A percentile compares a stretch with the other conserved stretches of the same genome.
phyloP scores from a whole-genome alignment of 2,888 invertebrate species.

The Drosophila sordidula region DNA sequence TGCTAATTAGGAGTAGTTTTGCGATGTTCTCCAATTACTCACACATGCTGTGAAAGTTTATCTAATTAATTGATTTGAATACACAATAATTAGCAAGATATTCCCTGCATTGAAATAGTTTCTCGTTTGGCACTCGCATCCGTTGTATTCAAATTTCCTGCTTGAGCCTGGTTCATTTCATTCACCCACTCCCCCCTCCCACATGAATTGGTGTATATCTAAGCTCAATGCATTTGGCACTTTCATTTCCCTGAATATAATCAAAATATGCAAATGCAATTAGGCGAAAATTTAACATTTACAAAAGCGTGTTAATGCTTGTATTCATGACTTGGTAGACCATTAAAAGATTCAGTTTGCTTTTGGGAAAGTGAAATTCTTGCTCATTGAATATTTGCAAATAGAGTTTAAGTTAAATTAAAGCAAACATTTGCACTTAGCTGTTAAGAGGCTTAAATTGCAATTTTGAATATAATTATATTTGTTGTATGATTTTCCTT shows the following conservation, averaged over 20 bases:
- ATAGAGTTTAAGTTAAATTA: conserved; percentile 27
- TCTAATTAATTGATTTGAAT: conserved; percentile 21
- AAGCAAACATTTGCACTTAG: conserved; percentile 26
- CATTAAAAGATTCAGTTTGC: conserved; percentile 20
- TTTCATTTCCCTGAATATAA: conserved; percentile 70
- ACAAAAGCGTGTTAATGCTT: conserved; percentile 49
- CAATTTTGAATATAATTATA: conserved; percentile 20
- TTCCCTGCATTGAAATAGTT: conserved; percentile 18
- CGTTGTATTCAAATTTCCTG: conserved; percentile 58
- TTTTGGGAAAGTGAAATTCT: conserved; percentile 23
- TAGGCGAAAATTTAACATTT: conserved; percentile 53
- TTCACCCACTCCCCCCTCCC: neutral
- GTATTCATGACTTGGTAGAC: conserved; percentile 32
- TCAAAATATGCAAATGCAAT: conserved; percentile 79
- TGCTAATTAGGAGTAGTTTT: conserved; percentile 7
- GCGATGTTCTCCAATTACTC: conserved; percentile 3
- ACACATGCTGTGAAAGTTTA: conserved; percentile 9
- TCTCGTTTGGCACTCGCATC: conserved; percentile 24
- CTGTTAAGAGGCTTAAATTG: conserved; percentile 20
- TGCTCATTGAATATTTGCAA: conserved; percentile 30
- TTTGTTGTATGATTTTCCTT: conserved; percentile 1
- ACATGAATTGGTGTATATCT: conserved; percentile 15
- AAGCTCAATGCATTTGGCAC: conserved; percentile 67
- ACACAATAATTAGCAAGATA: conserved; percentile 23
- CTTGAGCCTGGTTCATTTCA: conserved; percentile 16